Base-by-base conservation (phyloP, 2,888 invertebrate species). In the Cremastinae sp. region DNA sequence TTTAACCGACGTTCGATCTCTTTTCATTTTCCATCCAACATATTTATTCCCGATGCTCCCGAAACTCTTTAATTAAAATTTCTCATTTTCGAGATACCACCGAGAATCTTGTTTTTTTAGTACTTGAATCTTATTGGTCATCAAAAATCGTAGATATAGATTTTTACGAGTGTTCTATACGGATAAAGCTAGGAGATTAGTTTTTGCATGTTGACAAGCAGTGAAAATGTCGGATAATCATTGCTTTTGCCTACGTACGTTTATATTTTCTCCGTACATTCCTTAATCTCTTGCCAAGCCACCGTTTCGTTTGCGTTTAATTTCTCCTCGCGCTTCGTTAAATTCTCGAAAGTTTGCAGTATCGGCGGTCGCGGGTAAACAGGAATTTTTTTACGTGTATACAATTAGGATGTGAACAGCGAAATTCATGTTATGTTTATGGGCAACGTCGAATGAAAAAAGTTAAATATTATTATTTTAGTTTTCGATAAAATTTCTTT, bases 391-490 rank as follows among this genome's bases (percentile, higher is more conserved):
- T 41, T 73, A 68, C 64, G 59, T 41, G 38, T 41, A 78, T 72
- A n/a, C n/a, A 81, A 80, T 81, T 81, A 81, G 70, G 69, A 62
- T 45, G 38, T 10, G 49, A 34, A 18, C 16, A 36, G 62, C 56
- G 61, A 71, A 76, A 72, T 73, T 76, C 28, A 28, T 28, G 28
- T 51, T 64, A 53, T 20, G 53, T 28, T 43, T 53, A 38, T 47
- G 49, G 68, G 64, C 14, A 12, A 72, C 64, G 68, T 68, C 59
- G 43, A 69, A 69, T 65, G 72, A n/a, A n/a, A n/a, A n/a, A n/a
- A n/a, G n/a, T n/a, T n/a, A n/a, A n/a, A n/a, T n/a, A n/a, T n/a
- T n/a, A n/a, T n/a, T n/a, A n/a, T n/a, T n/a, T n/a, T n/a, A n/a
- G 12, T 45, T 2, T 20, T 43, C 8, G 18, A 2, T n/a, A 20